phyloP scores from a whole-genome alignment of 2,888 invertebrate genomes.

The Cremastobaeus sp. region DNA sequence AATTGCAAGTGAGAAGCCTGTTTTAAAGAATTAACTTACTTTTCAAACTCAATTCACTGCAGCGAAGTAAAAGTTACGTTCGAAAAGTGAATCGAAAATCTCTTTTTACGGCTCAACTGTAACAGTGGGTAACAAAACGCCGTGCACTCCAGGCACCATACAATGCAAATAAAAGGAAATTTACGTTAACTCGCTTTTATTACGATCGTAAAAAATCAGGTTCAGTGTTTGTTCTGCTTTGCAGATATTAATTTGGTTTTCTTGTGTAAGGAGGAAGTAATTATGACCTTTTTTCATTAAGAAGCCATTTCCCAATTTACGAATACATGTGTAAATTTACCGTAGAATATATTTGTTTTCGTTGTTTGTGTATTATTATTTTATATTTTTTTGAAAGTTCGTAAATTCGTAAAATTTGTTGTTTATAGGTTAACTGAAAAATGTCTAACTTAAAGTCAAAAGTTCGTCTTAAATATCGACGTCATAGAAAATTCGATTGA shows the following conservation, averaged over 20 bases:
- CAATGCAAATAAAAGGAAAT: slow-evolving; percentile 20
- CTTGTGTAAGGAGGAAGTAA: too few relatives aligned
- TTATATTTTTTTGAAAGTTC: too few relatives aligned
- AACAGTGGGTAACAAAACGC: background rate
- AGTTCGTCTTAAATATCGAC: background rate
- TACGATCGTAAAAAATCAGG: slow-evolving; percentile 28
- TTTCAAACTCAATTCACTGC: background rate
- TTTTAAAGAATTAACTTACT: background rate
- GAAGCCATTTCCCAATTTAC: too few relatives aligned
- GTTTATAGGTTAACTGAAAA: too few relatives aligned
- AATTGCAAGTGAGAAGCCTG: background rate
- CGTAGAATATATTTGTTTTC: too few relatives aligned
- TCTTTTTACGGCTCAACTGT: background rate
- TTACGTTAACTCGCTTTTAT: slow-evolving; percentile 29
- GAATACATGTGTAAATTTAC: too few relatives aligned
- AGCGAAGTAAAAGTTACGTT: slow-evolving; percentile 7
- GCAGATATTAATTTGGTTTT: slow-evolving; percentile 9
- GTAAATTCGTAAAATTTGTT: too few relatives aligned
- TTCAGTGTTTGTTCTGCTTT: slow-evolving; percentile 22
- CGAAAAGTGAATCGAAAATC: slow-evolving; percentile 11
- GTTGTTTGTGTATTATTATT: too few relatives aligned
- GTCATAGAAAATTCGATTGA: too few relatives aligned
- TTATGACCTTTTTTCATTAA: too few relatives aligned
- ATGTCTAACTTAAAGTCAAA: too few relatives aligned
- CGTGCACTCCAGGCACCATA: background rate